phyloP scores from a whole-genome alignment of 1,140 invertebrate genomes.

The Chlorops oryzae region DNA sequence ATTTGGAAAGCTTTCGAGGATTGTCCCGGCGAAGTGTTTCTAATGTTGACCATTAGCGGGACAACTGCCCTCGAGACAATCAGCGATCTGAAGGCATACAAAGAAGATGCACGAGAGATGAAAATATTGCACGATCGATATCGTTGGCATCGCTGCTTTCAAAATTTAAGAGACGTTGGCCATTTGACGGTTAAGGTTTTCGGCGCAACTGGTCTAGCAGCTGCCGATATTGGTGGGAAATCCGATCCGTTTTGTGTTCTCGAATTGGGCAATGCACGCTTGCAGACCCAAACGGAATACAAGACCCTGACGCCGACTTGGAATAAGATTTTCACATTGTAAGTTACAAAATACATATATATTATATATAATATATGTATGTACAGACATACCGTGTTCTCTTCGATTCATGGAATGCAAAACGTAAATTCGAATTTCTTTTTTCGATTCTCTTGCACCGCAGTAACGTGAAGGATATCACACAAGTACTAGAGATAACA shows the following conservation, averaged over 20 bases:
- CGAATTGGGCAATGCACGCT: conserved; percentile 86
- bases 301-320: conserved; percentile 94
- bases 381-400: too few relatives aligned
- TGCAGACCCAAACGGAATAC: conserved; percentile 98
- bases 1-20: conserved; percentile 87
- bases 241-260: conserved; percentile 97
- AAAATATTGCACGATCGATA: conserved; percentile 67
- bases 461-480: conserved; percentile 96
- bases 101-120: conserved; percentile 68
- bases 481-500: conserved; percentile 92
- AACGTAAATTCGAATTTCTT: background rate
- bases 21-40: conserved; percentile 76
- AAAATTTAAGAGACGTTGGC: conserved; percentile 77
- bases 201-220: conserved; percentile 79
- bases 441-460: conserved; percentile 23
- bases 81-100: conserved; percentile 79
- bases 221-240: conserved; percentile 87
- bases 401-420: conserved; percentile 1
- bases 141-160: conserved; percentile 66
- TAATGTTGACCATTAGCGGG: conserved; percentile 91
- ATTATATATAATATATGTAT: too few relatives aligned
- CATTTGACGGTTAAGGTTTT: conserved; percentile 86
- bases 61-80: conserved; percentile 88
- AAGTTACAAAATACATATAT: too few relatives aligned
- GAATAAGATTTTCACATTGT: conserved; percentile 99